Base-by-base conservation (phyloP, 2,888 invertebrate species). In the Baccha elongata region DNA sequence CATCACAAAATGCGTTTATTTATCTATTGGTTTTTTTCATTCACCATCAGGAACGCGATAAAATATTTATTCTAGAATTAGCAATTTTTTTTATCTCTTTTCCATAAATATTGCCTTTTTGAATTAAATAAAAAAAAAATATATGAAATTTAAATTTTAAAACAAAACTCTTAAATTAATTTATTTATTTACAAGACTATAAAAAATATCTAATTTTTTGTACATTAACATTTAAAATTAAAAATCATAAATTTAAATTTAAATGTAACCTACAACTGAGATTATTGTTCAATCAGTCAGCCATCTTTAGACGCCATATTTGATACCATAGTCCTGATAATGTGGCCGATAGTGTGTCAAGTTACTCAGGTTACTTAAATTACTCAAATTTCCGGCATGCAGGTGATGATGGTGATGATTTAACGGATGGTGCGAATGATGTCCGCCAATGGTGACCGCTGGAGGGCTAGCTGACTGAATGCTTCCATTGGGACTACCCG, bases 291-390 rank as follows among this genome's bases (percentile, higher is more conserved):
- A 11, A 2, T 21, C 4, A 7, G 15, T n/a, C 19, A 4, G 8
- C n/a, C 10, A 40, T n/a, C 40, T 67, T 88, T 89, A 91, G 81
- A 90, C 91, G 76, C 91, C 89, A 86, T 91, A 91, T 85, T 91
- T 91, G 74, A 91, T 90, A 83, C 91, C 91, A 75, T 91, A 91
- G 85, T 91, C 91, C 87, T 91, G 91, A 76, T 91, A 91, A 74
- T 90, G 90, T 29, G 89, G 89, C 67, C 91, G 87, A 84, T 91
- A 91, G 80, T 91, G 91, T 21, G 89, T 89, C 71, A 91, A 88
- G 84, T 90, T 91, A 85, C 89, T 88, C 60, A 91, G 86, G 86
- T 90, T 90, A 23, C 89, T 88, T 32, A 89, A 85, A 85, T 90
- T 90, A 42, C 90, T 87, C 84, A 90, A 87, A 85, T 90, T 90